phyloP scores from a whole-genome alignment of 2,888 invertebrate genomes.

The Miltochrista miniata region DNA sequence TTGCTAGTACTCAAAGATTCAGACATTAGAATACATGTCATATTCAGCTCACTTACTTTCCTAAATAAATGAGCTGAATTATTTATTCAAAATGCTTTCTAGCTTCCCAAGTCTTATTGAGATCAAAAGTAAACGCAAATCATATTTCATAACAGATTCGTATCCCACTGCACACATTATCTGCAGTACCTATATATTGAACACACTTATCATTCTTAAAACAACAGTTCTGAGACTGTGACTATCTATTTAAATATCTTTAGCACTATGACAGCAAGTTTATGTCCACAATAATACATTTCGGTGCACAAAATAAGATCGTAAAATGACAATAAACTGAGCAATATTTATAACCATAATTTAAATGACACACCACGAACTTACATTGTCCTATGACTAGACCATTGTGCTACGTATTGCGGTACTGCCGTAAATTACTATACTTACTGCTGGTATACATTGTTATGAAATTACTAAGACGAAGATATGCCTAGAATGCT shows the following conservation, averaged over 20 bases:
- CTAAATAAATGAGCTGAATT: too few species aligned
- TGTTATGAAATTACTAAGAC: slow-evolving; percentile 19
- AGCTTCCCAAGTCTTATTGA: too few species aligned
- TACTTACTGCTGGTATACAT: slow-evolving; percentile 20
- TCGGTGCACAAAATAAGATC: slow-evolving; percentile 4
- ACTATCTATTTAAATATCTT: background rate
- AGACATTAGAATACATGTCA: too few species aligned
- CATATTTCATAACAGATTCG: too few species aligned
- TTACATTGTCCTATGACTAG: slow-evolving; percentile 19
- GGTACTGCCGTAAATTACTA: slow-evolving; percentile 27
- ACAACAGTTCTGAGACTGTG: background rate
- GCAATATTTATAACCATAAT: slow-evolving; percentile 25
- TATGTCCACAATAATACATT: slow-evolving; percentile 1
- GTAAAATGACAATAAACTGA: slow-evolving; percentile 1
- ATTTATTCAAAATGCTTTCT: too few species aligned
- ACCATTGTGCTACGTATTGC: slow-evolving; percentile 23
- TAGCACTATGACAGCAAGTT: background rate
- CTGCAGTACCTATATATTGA: too few species aligned
- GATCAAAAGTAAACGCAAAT: too few species aligned
- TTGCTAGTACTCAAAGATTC: too few species aligned
- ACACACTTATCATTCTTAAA: background rate
- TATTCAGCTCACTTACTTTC: too few species aligned
- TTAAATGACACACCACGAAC: slow-evolving; percentile 27
- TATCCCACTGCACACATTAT: too few species aligned
- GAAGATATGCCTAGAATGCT: slow-evolving; percentile 20